Evolutionary conservation across 92 coral and sea anemone genomes (phyloP).

Genomic region (Heliopora coerulea): DNA sequence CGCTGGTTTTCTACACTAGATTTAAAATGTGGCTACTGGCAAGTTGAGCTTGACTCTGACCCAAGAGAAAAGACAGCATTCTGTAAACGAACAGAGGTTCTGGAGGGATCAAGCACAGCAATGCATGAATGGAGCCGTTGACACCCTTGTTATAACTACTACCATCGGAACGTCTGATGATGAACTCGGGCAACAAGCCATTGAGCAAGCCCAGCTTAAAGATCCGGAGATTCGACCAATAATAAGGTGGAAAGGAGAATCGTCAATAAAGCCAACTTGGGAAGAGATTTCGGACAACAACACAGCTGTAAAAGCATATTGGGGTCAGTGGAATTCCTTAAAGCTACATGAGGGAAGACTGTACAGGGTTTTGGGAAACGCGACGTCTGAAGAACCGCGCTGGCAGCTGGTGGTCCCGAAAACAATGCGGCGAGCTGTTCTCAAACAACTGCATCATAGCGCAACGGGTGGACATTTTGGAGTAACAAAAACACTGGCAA

Average conservation of each 20-base stretch:
- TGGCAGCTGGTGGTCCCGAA: conserved; percentile 44
- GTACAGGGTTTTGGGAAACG: conserved; percentile 28
- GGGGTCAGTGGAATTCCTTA: conserved; percentile 51
- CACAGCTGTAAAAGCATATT: conserved; percentile 40
- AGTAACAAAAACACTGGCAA: conserved; percentile 36
- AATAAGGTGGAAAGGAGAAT: conserved; percentile 16
- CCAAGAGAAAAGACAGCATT: not conserved
- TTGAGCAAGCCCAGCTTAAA: conserved; percentile 10
- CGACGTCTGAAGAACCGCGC: conserved; percentile 2
- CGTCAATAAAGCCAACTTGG: conserved; percentile 15
- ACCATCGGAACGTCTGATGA: conserved; percentile 21
- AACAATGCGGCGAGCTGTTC: conserved; percentile 22
- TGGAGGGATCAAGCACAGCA: not conserved
- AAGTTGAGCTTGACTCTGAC: not conserved
- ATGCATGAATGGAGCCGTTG: not conserved
- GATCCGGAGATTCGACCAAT: conserved; percentile 27
- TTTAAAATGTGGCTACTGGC: not conserved
- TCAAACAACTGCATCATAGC: conserved; percentile 34
- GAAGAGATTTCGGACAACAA: conserved; percentile 31
- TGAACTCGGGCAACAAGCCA: conserved; percentile 13
- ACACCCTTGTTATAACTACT: conserved; percentile 26
- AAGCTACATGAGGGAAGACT: conserved; percentile 24
- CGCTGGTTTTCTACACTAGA: not conserved
- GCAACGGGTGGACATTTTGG: conserved; percentile 44
- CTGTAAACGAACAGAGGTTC: not conserved